Percentiles rank a stretch among this genome's conserved stretches.
Evolutionary conservation across 2,113 vertebrate genomes (phyloP).

Genomic region (Myiozetetes cayanensis): DNA sequence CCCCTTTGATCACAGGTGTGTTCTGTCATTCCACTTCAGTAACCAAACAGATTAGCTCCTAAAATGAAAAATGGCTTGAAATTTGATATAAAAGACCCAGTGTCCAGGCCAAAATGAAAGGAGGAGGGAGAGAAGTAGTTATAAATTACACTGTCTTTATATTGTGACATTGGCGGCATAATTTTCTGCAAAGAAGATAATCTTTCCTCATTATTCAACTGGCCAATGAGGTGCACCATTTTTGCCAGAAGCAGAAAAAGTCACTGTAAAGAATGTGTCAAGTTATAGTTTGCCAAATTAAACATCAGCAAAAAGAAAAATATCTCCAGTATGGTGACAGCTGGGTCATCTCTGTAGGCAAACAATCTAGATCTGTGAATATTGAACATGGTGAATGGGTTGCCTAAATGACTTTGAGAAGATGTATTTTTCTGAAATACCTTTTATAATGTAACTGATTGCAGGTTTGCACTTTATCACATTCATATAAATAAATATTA

Average conservation of each 20-base stretch:
- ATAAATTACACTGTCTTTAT: constrained; percentile 44
- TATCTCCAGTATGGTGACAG: not conserved
- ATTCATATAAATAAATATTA: not conserved
- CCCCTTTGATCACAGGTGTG: constrained; percentile 55
- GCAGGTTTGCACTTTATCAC: not conserved
- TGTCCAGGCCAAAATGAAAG: constrained; percentile 16
- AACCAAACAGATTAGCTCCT: constrained; percentile 39
- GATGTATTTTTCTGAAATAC: not conserved
- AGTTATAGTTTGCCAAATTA: not conserved
- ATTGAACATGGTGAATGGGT: not conserved
- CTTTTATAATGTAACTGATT: not conserved
- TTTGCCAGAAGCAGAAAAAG: not conserved
- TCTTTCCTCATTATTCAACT: constrained; percentile 13
- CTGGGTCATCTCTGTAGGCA: not conserved
- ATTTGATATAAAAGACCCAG: constrained; percentile 39
- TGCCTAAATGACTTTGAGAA: not conserved
- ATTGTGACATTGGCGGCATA: not conserved
- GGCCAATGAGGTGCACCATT: not conserved
- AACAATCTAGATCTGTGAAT: not conserved
- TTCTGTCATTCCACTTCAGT: constrained; percentile 54
- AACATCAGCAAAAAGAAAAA: not conserved
- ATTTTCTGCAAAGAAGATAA: constrained; percentile 5
- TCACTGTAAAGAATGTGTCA: not conserved
- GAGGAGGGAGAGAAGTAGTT: not conserved
- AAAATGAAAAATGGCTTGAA: constrained; percentile 37